Evolutionary conservation across 2,113 vertebrate genomes (phyloP).

Genomic region (Rhegmatorhina hoffmannsi): DNA sequence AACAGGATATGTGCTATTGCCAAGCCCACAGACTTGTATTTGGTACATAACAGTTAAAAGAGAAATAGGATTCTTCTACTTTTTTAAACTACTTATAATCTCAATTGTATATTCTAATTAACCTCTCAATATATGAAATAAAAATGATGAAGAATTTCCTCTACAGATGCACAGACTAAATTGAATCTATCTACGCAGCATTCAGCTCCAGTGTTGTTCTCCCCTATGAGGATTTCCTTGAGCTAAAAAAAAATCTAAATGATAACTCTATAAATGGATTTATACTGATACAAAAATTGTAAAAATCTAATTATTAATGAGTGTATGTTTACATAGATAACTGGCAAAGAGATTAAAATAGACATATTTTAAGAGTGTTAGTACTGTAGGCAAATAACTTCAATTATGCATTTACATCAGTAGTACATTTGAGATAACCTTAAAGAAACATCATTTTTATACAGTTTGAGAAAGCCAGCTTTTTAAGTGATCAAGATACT

Average conservation of each 20-base stretch:
- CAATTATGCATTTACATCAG: not conserved
- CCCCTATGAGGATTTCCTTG: not conserved
- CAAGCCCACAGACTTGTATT: not conserved
- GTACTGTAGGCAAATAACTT: not conserved
- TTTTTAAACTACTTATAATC: not conserved
- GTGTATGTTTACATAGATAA: not conserved
- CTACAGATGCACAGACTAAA: not conserved
- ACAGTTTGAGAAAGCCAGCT: not conserved
- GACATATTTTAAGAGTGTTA: not conserved
- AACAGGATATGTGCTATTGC: not conserved
- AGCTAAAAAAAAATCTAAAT: not conserved
- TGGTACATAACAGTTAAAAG: not conserved
- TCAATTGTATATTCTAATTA: not conserved
- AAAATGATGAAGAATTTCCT: not conserved
- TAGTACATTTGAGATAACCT: not conserved
- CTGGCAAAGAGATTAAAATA: not conserved
- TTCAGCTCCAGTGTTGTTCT: not conserved
- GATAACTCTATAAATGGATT: not conserved
- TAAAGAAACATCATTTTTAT: not conserved
- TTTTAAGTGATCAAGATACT: not conserved
- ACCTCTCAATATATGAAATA: not conserved
- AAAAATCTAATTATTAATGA: not conserved
- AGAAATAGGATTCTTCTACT: not conserved
- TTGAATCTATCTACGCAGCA: not conserved
- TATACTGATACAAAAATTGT: not conserved